Conservation (phyloP, 2,797 vertebrate genomes). For the Dendrocincla fuliginosa region DNA sequence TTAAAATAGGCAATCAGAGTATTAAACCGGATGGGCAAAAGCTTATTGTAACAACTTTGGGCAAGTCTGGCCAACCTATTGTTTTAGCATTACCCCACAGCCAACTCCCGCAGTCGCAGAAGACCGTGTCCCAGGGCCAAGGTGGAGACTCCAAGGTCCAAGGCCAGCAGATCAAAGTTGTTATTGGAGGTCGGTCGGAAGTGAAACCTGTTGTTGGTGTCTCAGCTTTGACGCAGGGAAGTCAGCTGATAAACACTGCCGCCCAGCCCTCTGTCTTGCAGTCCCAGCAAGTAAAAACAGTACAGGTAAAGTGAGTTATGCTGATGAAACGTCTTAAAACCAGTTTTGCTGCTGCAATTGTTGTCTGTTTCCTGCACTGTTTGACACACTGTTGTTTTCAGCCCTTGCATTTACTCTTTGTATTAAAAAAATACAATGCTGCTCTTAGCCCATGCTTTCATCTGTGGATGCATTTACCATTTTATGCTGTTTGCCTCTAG, state of each 20-base stretch:
- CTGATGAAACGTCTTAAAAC: conserved; percentile 30
- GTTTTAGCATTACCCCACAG: conserved; percentile 90
- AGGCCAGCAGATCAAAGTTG: conserved; percentile 92
- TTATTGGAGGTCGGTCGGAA: conserved; percentile 88
- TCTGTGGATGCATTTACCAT: background rate
- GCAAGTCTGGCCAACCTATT: conserved; percentile 92
- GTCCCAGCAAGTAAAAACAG: conserved; percentile 92
- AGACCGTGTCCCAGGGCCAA: conserved; percentile 80
- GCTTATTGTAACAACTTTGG: conserved; percentile 89
- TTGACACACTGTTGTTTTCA: background rate
- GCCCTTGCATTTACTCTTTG: background rate
- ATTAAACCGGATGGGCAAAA: conserved; percentile 95
- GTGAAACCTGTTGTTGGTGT: conserved; percentile 87
- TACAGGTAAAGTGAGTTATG: conserved; percentile 85
- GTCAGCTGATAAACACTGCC: conserved; percentile 81
- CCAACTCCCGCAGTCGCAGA: conserved; percentile 76
- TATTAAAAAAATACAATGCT: conserved; percentile 13
- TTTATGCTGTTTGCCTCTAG: background rate
- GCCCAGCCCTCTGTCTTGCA: conserved; percentile 85
- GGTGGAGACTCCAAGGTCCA: conserved; percentile 83
- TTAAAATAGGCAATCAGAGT: conserved; percentile 81
- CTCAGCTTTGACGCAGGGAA: conserved; percentile 80
- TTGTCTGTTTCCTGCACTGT: background rate
- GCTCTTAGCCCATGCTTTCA: conserved; percentile 11
- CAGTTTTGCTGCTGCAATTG: background rate